phyloP scores from a whole-genome alignment of 2,113 vertebrate species.

The Muntiacus muntjak region DNA sequence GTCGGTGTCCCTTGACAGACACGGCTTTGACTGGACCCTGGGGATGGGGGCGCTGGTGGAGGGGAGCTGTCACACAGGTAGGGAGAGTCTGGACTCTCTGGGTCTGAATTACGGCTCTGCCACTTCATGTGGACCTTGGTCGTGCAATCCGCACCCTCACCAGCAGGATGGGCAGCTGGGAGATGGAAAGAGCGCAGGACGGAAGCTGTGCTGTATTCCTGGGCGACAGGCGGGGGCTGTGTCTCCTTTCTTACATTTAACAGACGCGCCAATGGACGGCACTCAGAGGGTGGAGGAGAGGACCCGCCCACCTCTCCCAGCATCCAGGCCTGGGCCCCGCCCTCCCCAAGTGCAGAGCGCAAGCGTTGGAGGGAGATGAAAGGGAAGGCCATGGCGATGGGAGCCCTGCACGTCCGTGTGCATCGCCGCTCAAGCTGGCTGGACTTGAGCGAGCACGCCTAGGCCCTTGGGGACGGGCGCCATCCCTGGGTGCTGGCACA shows the following conservation, averaged over 20 bases:
- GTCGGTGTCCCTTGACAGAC: background rate
- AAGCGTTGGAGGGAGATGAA: background rate
- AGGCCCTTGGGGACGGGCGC: background rate
- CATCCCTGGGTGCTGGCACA: background rate
- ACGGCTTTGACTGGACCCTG: background rate
- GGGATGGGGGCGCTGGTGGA: background rate
- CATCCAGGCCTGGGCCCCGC: background rate
- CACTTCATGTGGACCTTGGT: fast-evolving
- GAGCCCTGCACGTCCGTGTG: fast-evolving
- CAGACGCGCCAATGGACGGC: background rate
- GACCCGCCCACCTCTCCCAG: background rate
- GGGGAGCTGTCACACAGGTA: background rate
- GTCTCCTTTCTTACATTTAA: background rate
- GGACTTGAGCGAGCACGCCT: background rate
- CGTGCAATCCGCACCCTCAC: fast-evolving
- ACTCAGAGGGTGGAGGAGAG: background rate
- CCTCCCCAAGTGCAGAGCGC: background rate
- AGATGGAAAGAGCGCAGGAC: fast-evolving
- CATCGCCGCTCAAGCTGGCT: background rate
- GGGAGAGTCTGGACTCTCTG: background rate
- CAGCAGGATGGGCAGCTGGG: background rate
- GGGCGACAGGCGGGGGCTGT: fast-evolving
- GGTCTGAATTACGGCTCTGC: background rate
- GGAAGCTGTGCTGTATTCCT: fast-evolving
- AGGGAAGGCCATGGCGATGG: background rate